Percentiles rank a stretch among this genome's conserved stretches.
These are phyloP conservation scores for Coracopsis vasa DNA, from an alignment of 2,113 vertebrate genomes.

Conservation along the genomic window DNA sequence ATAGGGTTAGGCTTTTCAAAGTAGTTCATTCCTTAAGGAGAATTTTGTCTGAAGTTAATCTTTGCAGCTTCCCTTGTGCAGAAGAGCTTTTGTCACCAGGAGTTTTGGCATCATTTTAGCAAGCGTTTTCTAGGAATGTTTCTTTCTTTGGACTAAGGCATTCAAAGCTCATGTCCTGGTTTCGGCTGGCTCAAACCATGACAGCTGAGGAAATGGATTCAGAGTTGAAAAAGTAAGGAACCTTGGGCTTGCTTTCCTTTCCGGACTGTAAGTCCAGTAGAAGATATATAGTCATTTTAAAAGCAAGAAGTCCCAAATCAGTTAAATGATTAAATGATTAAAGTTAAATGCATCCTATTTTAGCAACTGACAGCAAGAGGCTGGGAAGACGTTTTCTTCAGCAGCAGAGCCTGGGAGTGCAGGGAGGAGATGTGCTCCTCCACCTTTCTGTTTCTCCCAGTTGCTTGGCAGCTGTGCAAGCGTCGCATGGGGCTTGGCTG, in stretches of 20 bases:
- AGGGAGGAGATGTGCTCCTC: neutral
- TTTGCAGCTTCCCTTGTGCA: neutral
- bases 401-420: neutral
- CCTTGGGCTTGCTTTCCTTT: neutral
- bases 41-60: neutral
- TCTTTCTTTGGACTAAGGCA: neutral
- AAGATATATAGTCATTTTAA: neutral
- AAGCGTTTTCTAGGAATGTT: neutral
- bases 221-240: neutral
- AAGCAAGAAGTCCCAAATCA: neutral
- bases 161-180: neutral
- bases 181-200: neutral
- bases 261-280: neutral
- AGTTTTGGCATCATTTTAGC: neutral
- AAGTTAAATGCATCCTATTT: neutral
- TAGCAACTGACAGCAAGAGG: neutral
- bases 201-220: neutral
- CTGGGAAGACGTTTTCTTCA: neutral
- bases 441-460: neutral
- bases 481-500: rapidly evolving
- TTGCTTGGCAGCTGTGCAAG: neutral
- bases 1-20: neutral
- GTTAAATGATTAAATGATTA: neutral
- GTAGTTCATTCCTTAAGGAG: neutral
- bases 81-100: neutral